Evolutionary conservation across 2,888 invertebrate genomes (phyloP).

Genomic region (Tridacna crocea): DNA sequence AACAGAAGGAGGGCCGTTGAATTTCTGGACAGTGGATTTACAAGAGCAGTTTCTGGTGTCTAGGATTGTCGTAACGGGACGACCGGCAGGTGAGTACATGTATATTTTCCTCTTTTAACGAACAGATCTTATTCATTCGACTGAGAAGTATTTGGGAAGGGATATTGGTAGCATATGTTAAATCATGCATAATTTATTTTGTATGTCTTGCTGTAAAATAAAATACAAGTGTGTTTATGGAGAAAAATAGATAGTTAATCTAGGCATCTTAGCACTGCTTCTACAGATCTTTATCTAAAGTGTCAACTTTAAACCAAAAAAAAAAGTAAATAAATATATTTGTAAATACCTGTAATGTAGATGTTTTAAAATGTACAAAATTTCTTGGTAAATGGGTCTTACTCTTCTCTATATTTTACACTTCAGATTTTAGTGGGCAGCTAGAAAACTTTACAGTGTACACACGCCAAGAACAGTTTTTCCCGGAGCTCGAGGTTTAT

Average conservation of each 20-base stretch:
- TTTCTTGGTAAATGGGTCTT: too few relatives aligned
- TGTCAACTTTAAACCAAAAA: too few relatives aligned
- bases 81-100: constrained; percentile 18
- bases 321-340: too few relatives aligned
- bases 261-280: background rate
- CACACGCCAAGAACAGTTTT: background rate
- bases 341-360: too few relatives aligned
- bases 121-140: background rate
- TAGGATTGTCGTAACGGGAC: constrained; percentile 34
- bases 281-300: background rate
- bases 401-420: too few relatives aligned
- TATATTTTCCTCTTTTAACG: background rate
- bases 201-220: too few relatives aligned
- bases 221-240: too few relatives aligned
- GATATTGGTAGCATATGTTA: background rate
- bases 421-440: constrained; percentile 1
- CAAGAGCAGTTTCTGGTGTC: constrained; percentile 7
- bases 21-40: constrained; percentile 45
- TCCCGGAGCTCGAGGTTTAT: constrained; percentile 1
- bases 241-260: too few relatives aligned
- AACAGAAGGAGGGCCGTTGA: constrained; percentile 24
- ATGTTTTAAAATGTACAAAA: too few relatives aligned
- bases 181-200: background rate
- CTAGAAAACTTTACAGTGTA: constrained; percentile 9
- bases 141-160: background rate